Conservation (phyloP, 2,113 vertebrate genomes). For the Tupaia chinensis region DNA sequence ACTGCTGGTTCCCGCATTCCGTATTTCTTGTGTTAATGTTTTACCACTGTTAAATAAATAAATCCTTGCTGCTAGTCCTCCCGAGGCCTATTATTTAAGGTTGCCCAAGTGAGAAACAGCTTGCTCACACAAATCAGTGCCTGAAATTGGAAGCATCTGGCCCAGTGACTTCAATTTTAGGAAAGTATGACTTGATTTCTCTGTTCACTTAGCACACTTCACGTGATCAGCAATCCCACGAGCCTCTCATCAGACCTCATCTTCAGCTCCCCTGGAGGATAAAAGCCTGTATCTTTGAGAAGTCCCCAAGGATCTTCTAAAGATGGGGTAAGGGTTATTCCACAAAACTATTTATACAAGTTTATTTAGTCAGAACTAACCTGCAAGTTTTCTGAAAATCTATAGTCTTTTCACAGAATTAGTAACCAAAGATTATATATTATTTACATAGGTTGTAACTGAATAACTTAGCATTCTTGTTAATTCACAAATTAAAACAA, state of each 20-base stretch:
- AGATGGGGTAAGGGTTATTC: background rate
- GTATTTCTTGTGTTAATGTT: constrained; percentile 48
- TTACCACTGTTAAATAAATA: constrained; percentile 39
- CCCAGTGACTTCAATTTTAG: constrained; percentile 26
- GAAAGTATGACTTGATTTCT: constrained; percentile 41
- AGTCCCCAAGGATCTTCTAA: background rate
- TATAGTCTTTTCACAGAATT: background rate
- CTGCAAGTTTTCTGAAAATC: constrained; percentile 6
- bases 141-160: constrained; percentile 51
- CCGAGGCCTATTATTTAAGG: constrained; percentile 33
- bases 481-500: constrained; percentile 48
- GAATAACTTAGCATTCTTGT: background rate
- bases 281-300: background rate
- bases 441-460: background rate
- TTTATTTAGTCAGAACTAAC: background rate
- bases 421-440: background rate
- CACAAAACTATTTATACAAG: background rate
- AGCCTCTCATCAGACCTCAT: background rate
- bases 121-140: constrained; percentile 37
- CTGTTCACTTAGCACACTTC: background rate
- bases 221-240: background rate
- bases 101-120: constrained; percentile 53
- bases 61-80: background rate
- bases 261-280: background rate
- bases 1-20: too few species aligned